Base-by-base conservation (phyloP, 2,113 vertebrate species). In the Rhabdomys dilectus region DNA sequence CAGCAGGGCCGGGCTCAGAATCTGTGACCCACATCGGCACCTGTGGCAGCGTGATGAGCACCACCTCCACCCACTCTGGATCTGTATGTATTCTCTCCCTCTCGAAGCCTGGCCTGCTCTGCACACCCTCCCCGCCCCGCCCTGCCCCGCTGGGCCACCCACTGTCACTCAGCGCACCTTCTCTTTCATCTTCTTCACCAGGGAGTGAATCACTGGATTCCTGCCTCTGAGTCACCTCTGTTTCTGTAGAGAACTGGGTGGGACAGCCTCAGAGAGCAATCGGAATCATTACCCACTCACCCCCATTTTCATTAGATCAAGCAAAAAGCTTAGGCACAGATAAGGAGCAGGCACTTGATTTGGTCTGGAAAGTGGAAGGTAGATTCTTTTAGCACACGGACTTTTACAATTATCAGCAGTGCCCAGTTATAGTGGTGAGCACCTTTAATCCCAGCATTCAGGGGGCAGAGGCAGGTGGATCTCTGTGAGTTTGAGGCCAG, bases 21-120 rank as follows among this genome's bases (percentile, higher is more conserved):
- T 98, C 98, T 0, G 97, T 97, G 95, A 97, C 96, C 48, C 96
- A 97, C 86, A 92, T 98, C 97, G 97, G 99, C 96, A 99, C 99
- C 98, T 99, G 98, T 7, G 99, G 99, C 98, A 99, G 99, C 88
- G 98, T 99, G 96, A 98, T 98, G 98, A 99, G 99, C 96, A 97
- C 98, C 9, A 97, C 98, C 85, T 99, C 99, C 96, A 95, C 96
- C 95, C 98, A 68, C 97, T 99, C 98, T 0, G 98, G 97, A 97
- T 97, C 96, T 92, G 99, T 99, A 99, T 98, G 99, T 99, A 96
- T 91, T 60, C 42, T 0, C 73, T 64, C 0, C 48, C 2, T 5
- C 86, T 72, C 1, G 9, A 91, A 26, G 2, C 81, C 91, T 24
- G n/a, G 89, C 96, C 64, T 0, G 13, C 97, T 82, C 96, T 39